Percentiles rank a stretch among this genome's conserved stretches.
Evolutionary conservation across 2,797 vertebrate genomes (phyloP).

Genomic region (Leptatherina wallacei): DNA sequence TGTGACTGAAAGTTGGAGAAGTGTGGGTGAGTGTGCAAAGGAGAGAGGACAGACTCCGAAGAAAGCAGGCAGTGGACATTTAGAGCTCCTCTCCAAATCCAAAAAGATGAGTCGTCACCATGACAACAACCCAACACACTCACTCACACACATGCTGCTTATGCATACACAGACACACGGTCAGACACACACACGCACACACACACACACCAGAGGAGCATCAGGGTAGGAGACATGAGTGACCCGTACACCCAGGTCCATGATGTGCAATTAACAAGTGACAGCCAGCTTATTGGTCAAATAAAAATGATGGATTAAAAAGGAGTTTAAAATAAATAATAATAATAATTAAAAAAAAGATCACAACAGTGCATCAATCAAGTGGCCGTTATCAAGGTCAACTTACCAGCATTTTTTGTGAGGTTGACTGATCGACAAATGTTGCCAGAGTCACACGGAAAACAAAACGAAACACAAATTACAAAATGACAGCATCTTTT

Average conservation of each 20-base stretch:
- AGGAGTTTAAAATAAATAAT: conserved; percentile 39
- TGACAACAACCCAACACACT: conserved; percentile 59
- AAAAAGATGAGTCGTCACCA: conserved; percentile 56
- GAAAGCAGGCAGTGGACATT: conserved; percentile 78
- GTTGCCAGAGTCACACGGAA: conserved; percentile 87
- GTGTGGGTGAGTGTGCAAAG: conserved; percentile 69
- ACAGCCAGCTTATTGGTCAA: conserved; percentile 81
- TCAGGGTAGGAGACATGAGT: conserved; percentile 78
- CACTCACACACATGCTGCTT: conserved; percentile 27
- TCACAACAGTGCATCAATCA: conserved; percentile 85
- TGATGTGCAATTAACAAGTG: conserved; percentile 83
- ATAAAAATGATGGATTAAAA: conserved; percentile 78
- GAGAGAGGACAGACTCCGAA: conserved; percentile 65
- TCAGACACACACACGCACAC: conserved; percentile 27
- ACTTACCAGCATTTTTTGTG: conserved; percentile 92
- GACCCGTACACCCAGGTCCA: conserved; percentile 79
- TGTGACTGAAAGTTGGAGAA: conserved; percentile 65
- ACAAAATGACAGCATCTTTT: conserved; percentile 81
- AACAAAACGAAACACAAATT: conserved; percentile 87
- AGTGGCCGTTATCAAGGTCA: conserved; percentile 82
- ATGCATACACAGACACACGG: conserved; percentile 10
- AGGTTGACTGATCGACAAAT: conserved; percentile 89
- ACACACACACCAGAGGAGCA: conserved; percentile 60
- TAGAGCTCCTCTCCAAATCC: conserved; percentile 69
- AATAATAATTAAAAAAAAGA: conserved; percentile 53